Evolutionary conservation across 2,888 invertebrate species (phyloP).

Genomic region (Acleris sparsana): DNA sequence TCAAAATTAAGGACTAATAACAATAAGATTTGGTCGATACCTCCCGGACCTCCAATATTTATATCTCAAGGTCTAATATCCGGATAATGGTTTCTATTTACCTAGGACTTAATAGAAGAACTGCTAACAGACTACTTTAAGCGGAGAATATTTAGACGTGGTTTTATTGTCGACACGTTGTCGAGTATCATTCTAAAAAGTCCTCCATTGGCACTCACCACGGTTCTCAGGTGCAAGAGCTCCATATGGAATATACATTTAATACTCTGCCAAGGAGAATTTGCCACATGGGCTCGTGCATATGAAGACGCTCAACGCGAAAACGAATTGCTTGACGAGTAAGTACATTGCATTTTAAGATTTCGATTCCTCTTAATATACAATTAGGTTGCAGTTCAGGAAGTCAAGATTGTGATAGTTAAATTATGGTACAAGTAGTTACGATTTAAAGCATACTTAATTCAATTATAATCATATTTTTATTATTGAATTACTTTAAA

Average conservation of each 20-base stretch:
- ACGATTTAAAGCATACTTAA: too few relatives aligned
- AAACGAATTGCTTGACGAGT: constrained; percentile 61
- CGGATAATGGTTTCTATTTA: not conserved
- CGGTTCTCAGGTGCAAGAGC: constrained; percentile 66
- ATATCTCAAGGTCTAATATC: not conserved
- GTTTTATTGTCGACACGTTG: constrained; percentile 70
- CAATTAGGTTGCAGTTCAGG: too few relatives aligned
- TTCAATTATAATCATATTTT: too few relatives aligned
- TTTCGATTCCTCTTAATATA: too few relatives aligned
- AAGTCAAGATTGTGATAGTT: too few relatives aligned
- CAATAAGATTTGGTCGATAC: too few relatives aligned
- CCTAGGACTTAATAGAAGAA: constrained; percentile 66
- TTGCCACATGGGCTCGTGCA: constrained; percentile 64
- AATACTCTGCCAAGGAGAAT: constrained; percentile 70
- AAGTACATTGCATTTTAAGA: constrained; percentile 16
- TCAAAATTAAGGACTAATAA: too few relatives aligned
- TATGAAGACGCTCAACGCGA: constrained; percentile 66
- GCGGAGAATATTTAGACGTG: constrained; percentile 58
- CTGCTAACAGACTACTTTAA: constrained; percentile 63
- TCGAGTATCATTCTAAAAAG: constrained; percentile 64
- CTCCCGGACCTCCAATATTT: too few relatives aligned
- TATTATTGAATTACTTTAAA: too few relatives aligned
- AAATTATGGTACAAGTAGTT: too few relatives aligned
- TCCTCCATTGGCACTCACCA: constrained; percentile 59
- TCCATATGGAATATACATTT: constrained; percentile 66